phyloP scores from a whole-genome alignment of 1,140 invertebrate species.

The Lanistes nyassanus region DNA sequence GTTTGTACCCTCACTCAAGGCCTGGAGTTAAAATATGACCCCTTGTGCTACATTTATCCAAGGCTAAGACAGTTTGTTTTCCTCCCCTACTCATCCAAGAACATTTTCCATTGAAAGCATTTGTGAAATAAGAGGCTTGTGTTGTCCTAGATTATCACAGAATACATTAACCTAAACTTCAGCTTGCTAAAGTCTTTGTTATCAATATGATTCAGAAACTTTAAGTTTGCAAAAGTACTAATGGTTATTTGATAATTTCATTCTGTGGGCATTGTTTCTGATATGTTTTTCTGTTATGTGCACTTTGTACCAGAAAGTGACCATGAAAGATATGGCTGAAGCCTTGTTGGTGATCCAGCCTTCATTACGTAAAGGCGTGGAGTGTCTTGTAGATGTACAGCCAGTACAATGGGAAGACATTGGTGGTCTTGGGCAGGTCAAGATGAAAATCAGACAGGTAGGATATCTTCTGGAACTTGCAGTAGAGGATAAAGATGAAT shows the following conservation, averaged over 20 bases:
- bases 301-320: slow-evolving; percentile 4
- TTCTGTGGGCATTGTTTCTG: too few relatives aligned
- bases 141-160: too few relatives aligned
- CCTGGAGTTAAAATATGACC: too few relatives aligned
- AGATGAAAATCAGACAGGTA: slow-evolving; percentile 82
- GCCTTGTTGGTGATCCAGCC: slow-evolving; percentile 83
- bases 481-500: too few relatives aligned
- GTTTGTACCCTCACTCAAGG: too few relatives aligned
- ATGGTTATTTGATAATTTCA: slow-evolving; percentile 5
- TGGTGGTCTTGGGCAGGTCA: slow-evolving; percentile 86
- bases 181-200: background rate
- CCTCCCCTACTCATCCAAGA: too few relatives aligned
- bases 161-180: too few relatives aligned
- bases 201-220: background rate
- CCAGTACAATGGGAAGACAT: slow-evolving; percentile 84
- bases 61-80: too few relatives aligned
- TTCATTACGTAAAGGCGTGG: slow-evolving; percentile 72
- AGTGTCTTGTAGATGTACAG: slow-evolving; percentile 50
- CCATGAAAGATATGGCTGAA: slow-evolving; percentile 75
- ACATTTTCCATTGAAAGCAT: too few relatives aligned
- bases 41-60: too few relatives aligned
- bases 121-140: too few relatives aligned
- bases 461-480: too few relatives aligned
- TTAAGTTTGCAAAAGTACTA: background rate
- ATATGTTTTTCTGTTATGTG: slow-evolving; percentile 10